Conservation (phyloP, 2,797 vertebrate genomes). For the Eleutherodactylus coqui region DNA sequence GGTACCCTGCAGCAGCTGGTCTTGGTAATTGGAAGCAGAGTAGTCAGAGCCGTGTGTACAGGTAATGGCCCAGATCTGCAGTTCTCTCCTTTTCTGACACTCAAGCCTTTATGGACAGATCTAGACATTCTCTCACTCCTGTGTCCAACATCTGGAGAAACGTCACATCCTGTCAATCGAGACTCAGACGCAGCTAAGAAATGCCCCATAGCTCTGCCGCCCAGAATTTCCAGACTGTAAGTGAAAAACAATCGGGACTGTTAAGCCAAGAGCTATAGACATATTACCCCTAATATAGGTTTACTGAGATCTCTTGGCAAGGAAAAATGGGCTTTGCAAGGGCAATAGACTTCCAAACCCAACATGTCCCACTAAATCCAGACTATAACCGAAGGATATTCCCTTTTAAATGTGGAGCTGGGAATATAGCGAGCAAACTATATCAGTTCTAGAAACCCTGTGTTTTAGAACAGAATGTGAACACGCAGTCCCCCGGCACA, state of each 20-base stretch:
- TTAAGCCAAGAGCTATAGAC: slow-evolving; percentile 18
- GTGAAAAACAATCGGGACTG: slow-evolving; percentile 33
- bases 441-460: slow-evolving; percentile 9
- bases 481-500: slow-evolving; percentile 53
- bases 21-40: slow-evolving; percentile 76
- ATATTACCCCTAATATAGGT: slow-evolving; percentile 33
- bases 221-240: slow-evolving; percentile 43
- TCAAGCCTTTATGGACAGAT: slow-evolving; percentile 55
- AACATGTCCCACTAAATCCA: slow-evolving; percentile 5
- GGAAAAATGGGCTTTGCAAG: neutral
- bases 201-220: slow-evolving; percentile 49
- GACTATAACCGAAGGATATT: neutral
- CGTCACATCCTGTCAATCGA: slow-evolving; percentile 59
- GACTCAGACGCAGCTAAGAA: slow-evolving; percentile 52
- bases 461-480: slow-evolving; percentile 56
- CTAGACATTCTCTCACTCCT: slow-evolving; percentile 66
- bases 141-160: slow-evolving; percentile 60
- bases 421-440: slow-evolving; percentile 25
- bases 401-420: neutral
- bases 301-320: slow-evolving; percentile 35
- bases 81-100: slow-evolving; percentile 46
- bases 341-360: neutral
- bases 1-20: slow-evolving; percentile 61
- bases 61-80: slow-evolving; percentile 40
- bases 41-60: slow-evolving; percentile 53